phyloP scores from a whole-genome alignment of 2,888 invertebrate genomes.

The Morpho helenor region DNA sequence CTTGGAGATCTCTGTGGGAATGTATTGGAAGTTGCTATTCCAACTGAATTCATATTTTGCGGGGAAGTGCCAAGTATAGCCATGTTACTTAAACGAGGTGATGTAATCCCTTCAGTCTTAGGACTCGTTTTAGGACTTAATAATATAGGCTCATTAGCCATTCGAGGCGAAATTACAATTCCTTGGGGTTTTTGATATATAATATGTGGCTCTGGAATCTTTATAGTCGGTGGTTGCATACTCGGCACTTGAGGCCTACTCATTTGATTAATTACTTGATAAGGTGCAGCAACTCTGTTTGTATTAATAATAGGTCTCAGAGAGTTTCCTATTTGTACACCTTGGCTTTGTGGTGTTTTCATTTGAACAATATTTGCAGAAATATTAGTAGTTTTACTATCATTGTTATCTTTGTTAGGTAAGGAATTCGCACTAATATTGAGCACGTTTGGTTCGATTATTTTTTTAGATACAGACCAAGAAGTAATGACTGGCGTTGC shows the following conservation, averaged over 20 bases:
- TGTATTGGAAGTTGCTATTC: constrained; percentile 58
- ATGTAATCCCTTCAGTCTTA: constrained; percentile 55
- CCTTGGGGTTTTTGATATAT: constrained; percentile 69
- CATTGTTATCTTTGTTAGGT: constrained; percentile 47
- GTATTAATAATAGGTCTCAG: constrained; percentile 55
- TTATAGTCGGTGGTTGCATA: constrained; percentile 83
- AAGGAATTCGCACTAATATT: constrained; percentile 49
- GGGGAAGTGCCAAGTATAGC: constrained; percentile 59
- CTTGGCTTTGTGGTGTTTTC: constrained; percentile 51
- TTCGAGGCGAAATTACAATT: constrained; percentile 66
- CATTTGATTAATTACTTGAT: constrained; percentile 68
- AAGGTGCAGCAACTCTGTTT: constrained; percentile 56
- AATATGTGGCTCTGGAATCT: constrained; percentile 79
- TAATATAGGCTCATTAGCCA: constrained; percentile 57
- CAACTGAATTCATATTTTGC: constrained; percentile 55
- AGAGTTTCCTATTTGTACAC: constrained; percentile 44
- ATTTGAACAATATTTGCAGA: constrained; percentile 68
- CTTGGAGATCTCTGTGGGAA: constrained; percentile 64
- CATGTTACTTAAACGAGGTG: constrained; percentile 63
- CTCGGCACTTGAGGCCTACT: constrained; percentile 61
- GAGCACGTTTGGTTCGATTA: constrained; percentile 57
- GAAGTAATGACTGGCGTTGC: constrained; percentile 78
- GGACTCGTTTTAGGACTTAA: constrained; percentile 63
- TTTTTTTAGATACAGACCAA: constrained; percentile 74
- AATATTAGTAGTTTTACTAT: constrained; percentile 58